These are phyloP conservation scores for Typhlomys cinereus DNA, from an alignment of 2,113 vertebrate genomes.

Conservation along the genomic window DNA sequence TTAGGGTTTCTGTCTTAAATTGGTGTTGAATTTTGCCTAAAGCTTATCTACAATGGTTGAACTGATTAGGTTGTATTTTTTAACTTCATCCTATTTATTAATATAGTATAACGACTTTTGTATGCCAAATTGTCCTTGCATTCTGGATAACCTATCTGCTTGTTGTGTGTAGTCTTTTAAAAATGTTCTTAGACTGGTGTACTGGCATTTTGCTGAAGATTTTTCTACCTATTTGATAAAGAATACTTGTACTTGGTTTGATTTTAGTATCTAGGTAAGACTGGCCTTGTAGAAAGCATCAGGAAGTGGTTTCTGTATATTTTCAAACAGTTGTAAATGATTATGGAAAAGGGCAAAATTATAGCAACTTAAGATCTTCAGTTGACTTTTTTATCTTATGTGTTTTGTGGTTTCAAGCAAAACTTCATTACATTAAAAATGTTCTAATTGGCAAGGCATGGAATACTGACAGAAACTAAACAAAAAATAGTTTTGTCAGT, in stretches of 20 bases:
- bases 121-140: not conserved
- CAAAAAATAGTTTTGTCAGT: not conserved
- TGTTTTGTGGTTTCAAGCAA: not conserved
- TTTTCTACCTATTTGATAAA: not conserved
- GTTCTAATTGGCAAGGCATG: not conserved
- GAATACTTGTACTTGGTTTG: not conserved
- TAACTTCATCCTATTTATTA: not conserved
- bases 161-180: not conserved
- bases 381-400: not conserved
- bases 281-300: not conserved
- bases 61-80: not conserved
- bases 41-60: not conserved
- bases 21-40: not conserved
- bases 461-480: not conserved
- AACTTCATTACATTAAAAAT: not conserved
- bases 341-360: not conserved
- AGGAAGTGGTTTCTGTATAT: not conserved
- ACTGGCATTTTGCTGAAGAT: not conserved
- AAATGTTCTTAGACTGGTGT: not conserved
- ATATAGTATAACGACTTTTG: not conserved
- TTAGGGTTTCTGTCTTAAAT: not conserved
- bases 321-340: not conserved
- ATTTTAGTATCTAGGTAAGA: not conserved
- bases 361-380: not conserved
- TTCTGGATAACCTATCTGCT: not conserved